phyloP scores from a whole-genome alignment of 2,113 vertebrate genomes.

The Pseudopodoces humilis region DNA sequence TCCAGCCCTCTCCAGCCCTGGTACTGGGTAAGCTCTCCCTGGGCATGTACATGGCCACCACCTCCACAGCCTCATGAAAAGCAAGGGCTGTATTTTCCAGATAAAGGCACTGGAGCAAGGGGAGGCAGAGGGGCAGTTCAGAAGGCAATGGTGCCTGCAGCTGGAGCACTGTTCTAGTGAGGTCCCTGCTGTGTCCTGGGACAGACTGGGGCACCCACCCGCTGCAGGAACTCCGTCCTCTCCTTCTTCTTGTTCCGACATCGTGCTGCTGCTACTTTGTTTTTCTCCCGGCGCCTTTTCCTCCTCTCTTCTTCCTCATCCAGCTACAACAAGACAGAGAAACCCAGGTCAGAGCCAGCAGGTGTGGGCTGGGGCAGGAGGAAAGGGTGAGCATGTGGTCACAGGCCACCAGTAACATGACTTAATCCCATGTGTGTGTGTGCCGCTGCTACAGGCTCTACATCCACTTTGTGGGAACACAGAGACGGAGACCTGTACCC shows the following conservation, averaged over 20 bases:
- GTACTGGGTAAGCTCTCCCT: background rate
- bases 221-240: conserved; percentile 93
- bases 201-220: conserved; percentile 72
- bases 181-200: background rate
- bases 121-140: background rate
- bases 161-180: background rate
- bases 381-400: background rate
- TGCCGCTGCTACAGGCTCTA: background rate
- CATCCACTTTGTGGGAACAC: background rate
- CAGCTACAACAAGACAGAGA: conserved; percentile 75
- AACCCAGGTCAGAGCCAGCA: background rate
- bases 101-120: background rate
- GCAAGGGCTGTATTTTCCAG: background rate
- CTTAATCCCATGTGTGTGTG: background rate
- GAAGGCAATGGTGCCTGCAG: fast-evolving
- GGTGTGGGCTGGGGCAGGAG: background rate
- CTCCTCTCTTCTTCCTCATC: conserved; percentile 92
- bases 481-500: background rate
- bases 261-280: conserved; percentile 94
- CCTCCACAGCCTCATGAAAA: background rate
- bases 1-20: background rate
- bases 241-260: conserved; percentile 99
- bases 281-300: conserved; percentile 95
- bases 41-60: fast-evolving
- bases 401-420: fast-evolving